phyloP scores from a whole-genome alignment of 2,888 invertebrate genomes.

The Congeria kusceri region DNA sequence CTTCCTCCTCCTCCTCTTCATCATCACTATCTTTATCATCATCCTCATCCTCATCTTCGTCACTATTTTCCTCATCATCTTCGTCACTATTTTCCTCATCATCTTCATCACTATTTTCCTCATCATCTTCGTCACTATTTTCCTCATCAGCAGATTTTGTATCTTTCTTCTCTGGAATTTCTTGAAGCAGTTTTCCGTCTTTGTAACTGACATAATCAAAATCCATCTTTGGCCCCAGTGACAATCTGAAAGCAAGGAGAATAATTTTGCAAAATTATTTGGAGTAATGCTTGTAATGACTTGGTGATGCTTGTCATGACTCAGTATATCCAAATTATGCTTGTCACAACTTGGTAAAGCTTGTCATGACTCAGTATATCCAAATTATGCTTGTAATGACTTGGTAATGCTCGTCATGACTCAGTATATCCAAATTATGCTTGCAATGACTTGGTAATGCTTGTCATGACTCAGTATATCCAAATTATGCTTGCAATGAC shows the following conservation, averaged over 20 bases:
- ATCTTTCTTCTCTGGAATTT: conserved; percentile 55
- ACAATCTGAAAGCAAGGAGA: conserved; percentile 60
- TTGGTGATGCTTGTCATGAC: too few species aligned
- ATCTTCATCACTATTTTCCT: conserved; percentile 71
- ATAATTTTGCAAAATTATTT: too few species aligned
- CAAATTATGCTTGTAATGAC: too few species aligned
- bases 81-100: conserved; percentile 64
- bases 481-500: too few species aligned
- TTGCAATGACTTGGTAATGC: too few species aligned
- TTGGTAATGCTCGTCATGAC: too few species aligned
- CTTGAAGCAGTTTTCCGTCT: conserved; percentile 68
- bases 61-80: conserved; percentile 54
- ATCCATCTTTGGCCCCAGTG: conserved; percentile 60
- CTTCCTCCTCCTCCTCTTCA: conserved; percentile 50
- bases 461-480: too few species aligned
- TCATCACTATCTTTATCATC: conserved; percentile 57
- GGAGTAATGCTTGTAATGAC: too few species aligned
- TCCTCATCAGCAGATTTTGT: conserved; percentile 44
- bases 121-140: conserved; percentile 82
- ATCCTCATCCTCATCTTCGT: conserved; percentile 56
- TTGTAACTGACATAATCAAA: conserved; percentile 71
- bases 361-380: too few species aligned
- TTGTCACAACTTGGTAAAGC: too few species aligned
- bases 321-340: too few species aligned
- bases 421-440: too few species aligned